Percentiles rank a stretch among this genome's conserved stretches.
Evolutionary conservation across 2,888 invertebrate species (phyloP).

Genomic region (Artemia sp.): DNA sequence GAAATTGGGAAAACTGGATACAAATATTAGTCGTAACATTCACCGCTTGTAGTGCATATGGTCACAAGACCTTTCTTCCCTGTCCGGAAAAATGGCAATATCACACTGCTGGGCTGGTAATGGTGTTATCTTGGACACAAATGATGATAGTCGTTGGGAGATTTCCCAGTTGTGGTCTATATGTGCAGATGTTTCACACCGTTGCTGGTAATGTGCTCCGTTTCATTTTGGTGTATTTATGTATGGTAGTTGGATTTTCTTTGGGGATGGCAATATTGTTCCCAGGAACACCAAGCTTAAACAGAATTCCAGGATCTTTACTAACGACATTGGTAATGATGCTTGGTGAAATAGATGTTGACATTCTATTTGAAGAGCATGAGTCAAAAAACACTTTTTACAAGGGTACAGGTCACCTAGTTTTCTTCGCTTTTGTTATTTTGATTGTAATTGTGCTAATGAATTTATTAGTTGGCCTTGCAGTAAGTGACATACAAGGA

Average conservation of each 20-base stretch:
- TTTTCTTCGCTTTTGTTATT: slow-evolving; percentile 57
- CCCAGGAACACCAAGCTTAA: slow-evolving; percentile 31
- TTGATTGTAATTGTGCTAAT: slow-evolving; percentile 64
- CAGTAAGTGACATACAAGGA: slow-evolving; percentile 63
- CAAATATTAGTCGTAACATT: slow-evolving; percentile 45
- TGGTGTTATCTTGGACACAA: slow-evolving; percentile 64
- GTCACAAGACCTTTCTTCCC: slow-evolving; percentile 15
- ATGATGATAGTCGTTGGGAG: slow-evolving; percentile 68
- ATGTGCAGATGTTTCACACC: slow-evolving; percentile 72
- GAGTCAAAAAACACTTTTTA: slow-evolving; percentile 45
- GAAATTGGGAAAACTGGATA: slow-evolving; percentile 68
- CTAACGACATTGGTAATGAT: slow-evolving; percentile 72
- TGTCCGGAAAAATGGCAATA: slow-evolving; percentile 46
- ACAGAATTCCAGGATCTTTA: slow-evolving; percentile 43
- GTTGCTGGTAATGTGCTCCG: slow-evolving; percentile 64
- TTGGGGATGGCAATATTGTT: slow-evolving; percentile 65
- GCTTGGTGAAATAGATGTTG: slow-evolving; percentile 64
- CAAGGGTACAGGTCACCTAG: slow-evolving; percentile 52
- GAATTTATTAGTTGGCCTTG: slow-evolving; percentile 63
- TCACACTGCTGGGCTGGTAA: slow-evolving; percentile 54
- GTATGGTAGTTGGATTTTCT: slow-evolving; percentile 59
- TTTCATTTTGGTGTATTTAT: slow-evolving; percentile 60
- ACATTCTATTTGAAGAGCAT: slow-evolving; percentile 27
- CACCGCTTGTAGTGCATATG: background rate
- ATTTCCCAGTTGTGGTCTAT: slow-evolving; percentile 67